phyloP scores from a whole-genome alignment of 2,797 vertebrate species.

The Crypturellus tataupa region DNA sequence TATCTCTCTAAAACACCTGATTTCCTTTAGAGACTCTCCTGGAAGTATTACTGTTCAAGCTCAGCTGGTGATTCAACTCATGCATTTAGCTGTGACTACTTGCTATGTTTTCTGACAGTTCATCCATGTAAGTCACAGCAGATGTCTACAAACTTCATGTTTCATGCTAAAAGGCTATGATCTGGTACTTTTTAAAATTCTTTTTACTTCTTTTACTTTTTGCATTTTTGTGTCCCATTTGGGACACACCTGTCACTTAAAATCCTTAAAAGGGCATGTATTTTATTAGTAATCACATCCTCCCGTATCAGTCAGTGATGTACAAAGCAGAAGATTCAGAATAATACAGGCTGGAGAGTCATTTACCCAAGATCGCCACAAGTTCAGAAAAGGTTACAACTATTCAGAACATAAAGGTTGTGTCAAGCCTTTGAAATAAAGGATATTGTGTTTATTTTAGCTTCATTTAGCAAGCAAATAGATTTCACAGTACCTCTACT shows the following conservation, averaged over 20 bases:
- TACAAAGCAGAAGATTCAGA: background rate
- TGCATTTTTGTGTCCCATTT: background rate
- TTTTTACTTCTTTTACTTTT: background rate
- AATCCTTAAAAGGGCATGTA: background rate
- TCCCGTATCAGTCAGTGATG: background rate
- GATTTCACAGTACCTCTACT: background rate
- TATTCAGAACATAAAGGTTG: background rate
- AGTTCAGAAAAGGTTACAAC: constrained; percentile 1
- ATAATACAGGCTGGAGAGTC: background rate
- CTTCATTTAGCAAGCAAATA: background rate
- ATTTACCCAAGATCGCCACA: background rate
- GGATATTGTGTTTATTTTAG: background rate
- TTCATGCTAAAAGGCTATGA: background rate
- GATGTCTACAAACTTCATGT: background rate
- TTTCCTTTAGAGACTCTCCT: background rate
- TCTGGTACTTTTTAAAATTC: background rate
- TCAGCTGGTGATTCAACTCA: background rate
- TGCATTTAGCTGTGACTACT: background rate
- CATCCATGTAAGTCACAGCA: fast-evolving
- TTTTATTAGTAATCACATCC: background rate
- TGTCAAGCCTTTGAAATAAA: background rate
- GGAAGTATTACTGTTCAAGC: background rate
- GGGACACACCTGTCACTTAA: background rate
- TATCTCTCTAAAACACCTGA: background rate
- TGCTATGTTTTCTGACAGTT: background rate